Evolutionary conservation across 1,140 invertebrate species (phyloP), one percentile per base, ranked within the genome.

Genomic region (Drosophila ercepeae): DNA sequence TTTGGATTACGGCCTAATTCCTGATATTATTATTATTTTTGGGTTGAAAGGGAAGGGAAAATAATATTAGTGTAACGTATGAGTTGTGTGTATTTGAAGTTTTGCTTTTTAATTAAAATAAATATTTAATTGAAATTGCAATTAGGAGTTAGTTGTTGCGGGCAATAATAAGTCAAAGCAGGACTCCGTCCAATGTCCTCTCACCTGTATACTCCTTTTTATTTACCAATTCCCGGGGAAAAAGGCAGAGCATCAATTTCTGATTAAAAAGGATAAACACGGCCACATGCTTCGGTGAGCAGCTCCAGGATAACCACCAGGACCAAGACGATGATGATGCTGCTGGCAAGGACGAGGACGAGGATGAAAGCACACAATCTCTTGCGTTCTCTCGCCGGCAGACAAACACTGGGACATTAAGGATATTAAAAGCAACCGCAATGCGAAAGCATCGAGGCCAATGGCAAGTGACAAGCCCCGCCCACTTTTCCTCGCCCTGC

Each of bases 51-150:
- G n/a, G n/a, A n/a, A n/a, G n/a, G n/a, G n/a, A 13, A 39, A 16
- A 3, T 39, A 7, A 39, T 3, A 39, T 4, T n/a, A 13, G 32
- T 34, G 32, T 34, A 54, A 53, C 41, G 71, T 51, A 63, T 63
- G 57, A 52, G 65, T 72, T 86, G 48, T 61, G 52, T 61, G 61
- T 84, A 68, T 86, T 81, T 84, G 72, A 86, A 84, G 81, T 76
- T 76, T 81, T 82, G 63, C 82, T 88, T 86, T 84, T 88, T 81
- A 81, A 86, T 86, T 88, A 88, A 86, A 86, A 88, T 86, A 81
- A 86, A 86, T 86, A 86, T 88, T 86, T 86, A 81, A 86, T 86
- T 88, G 68, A 77, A 86, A 86, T 86, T 88, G 61, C 81, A 86
- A 88, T 88, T 88, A 63, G 73, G 68, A 84, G 81, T 84, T 76